phyloP scores from a whole-genome alignment of 2,113 vertebrate species.

The Pomatorhinus ruficollis region DNA sequence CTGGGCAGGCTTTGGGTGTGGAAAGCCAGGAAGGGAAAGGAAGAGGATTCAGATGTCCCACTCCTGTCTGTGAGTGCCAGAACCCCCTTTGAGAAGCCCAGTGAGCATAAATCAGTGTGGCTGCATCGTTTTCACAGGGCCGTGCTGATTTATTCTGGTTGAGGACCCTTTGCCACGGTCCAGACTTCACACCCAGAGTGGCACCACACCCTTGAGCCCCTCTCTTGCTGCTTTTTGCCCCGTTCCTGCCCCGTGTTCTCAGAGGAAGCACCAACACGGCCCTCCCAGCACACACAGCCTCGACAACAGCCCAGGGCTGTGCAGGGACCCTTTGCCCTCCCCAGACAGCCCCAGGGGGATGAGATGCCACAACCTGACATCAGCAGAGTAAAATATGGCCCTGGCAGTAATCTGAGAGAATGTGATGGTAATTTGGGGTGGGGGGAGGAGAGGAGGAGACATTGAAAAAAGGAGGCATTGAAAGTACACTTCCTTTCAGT shows the following conservation, averaged over 20 bases:
- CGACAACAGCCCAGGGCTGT: rapidly evolving
- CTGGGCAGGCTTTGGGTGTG: neutral
- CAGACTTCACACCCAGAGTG: neutral
- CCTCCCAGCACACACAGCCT: neutral
- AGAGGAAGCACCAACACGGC: neutral
- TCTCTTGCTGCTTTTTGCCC: neutral
- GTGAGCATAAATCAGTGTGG: rapidly evolving
- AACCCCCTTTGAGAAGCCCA: neutral
- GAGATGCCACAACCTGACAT: neutral
- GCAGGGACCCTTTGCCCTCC: neutral
- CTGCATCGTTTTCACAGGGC: neutral
- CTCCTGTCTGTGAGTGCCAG: neutral
- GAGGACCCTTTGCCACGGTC: neutral
- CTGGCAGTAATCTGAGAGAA: neutral
- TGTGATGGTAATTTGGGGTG: neutral
- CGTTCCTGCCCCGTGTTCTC: neutral
- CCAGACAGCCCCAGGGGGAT: neutral
- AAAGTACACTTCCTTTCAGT: neutral
- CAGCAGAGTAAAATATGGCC: neutral
- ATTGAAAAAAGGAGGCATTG: neutral
- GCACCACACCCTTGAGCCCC: neutral
- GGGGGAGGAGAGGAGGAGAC: neutral
- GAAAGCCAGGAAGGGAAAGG: neutral
- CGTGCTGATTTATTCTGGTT: neutral
- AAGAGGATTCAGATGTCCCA: neutral